phyloP scores from a whole-genome alignment of 2,113 vertebrate species.

The Alouatta palliata region DNA sequence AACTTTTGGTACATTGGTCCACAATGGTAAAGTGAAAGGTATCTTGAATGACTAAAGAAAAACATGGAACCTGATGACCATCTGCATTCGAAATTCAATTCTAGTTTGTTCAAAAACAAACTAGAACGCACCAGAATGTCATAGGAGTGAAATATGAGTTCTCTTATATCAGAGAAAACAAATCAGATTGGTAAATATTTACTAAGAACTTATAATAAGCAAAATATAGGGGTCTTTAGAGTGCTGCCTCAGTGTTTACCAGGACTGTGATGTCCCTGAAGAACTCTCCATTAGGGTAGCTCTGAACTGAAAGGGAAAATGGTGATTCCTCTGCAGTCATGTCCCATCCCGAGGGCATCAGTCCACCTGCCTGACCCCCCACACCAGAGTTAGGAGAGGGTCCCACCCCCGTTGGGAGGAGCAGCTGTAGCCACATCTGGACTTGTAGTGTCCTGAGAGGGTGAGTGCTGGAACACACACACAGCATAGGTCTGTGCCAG shows the following conservation, averaged over 20 bases:
- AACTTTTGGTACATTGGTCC: too few species aligned
- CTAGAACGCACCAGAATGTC: background rate
- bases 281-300: background rate
- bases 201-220: too few species aligned
- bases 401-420: accelerated
- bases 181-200: background rate
- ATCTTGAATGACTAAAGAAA: background rate
- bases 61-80: background rate
- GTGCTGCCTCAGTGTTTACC: background rate
- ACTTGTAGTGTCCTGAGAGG: background rate
- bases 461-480: too few species aligned
- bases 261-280: background rate
- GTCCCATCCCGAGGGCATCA: background rate
- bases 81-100: background rate
- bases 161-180: background rate
- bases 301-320: background rate
- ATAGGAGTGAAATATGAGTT: background rate
- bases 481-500: background rate
- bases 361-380: background rate
- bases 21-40: background rate
- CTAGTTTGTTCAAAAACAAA: background rate
- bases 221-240: background rate
- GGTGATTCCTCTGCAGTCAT: background rate
- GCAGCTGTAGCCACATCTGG: background rate
- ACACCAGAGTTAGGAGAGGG: too few species aligned